Evolutionary conservation across 2,113 vertebrate genomes (phyloP).

Genomic region (Microcebus jonahi): DNA sequence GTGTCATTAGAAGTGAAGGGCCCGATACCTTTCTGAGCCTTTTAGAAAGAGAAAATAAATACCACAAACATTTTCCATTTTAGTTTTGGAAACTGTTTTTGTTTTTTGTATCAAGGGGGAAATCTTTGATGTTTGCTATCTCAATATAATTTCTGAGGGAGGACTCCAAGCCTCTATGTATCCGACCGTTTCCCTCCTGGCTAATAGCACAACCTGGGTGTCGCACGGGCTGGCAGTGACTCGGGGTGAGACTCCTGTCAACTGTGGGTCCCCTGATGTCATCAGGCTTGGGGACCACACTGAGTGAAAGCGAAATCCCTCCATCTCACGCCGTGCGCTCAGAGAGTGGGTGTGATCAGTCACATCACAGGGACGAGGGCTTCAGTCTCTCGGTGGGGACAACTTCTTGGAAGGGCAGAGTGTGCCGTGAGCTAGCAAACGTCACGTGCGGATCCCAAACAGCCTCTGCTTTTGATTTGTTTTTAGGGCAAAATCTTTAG

Average conservation of each 20-base stretch:
- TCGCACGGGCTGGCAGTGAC: not conserved
- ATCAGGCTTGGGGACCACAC: not conserved
- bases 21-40: not conserved
- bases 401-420: not conserved
- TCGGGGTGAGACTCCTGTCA: not conserved
- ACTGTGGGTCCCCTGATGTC: not conserved
- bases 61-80: not conserved
- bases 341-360: not conserved
- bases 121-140: not conserved
- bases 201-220: not conserved
- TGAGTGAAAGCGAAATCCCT: not conserved
- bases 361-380: not conserved
- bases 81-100: constrained; percentile 33
- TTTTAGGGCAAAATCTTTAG: constrained; percentile 1
- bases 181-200: not conserved
- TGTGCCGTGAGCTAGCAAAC: not conserved
- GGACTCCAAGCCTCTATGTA: not conserved
- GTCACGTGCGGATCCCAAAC: not conserved
- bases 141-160: not conserved
- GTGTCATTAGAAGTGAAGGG: not conserved
- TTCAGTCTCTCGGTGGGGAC: not conserved
- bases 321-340: accelerated
- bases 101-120: not conserved
- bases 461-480: not conserved
- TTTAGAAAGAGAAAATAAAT: constrained; percentile 38